Evolutionary conservation across 2,113 vertebrate genomes (phyloP).

Genomic region (Panurus biarmicus): DNA sequence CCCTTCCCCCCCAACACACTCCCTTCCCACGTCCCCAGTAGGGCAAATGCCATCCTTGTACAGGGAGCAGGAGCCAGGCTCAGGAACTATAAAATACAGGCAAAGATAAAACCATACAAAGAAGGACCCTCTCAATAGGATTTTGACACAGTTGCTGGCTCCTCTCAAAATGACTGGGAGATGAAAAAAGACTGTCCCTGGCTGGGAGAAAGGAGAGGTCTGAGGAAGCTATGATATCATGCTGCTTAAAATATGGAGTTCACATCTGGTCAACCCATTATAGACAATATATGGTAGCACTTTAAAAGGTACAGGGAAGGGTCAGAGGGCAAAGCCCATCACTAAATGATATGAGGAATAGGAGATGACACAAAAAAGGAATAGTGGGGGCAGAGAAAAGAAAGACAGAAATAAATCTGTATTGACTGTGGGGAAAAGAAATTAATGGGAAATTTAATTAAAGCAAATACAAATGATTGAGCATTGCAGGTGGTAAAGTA

Average conservation of each 20-base stretch:
- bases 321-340: conserved; percentile 23
- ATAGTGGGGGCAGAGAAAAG: not conserved
- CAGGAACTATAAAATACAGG: not conserved
- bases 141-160: not conserved
- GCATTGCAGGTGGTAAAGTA: not conserved
- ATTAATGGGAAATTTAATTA: conserved; percentile 61
- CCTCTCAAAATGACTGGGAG: not conserved
- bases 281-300: conserved; percentile 43
- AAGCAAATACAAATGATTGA: conserved; percentile 2
- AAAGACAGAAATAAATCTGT: not conserved
- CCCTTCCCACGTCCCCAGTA: fast-evolving
- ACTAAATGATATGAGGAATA: conserved; percentile 22
- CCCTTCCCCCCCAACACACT: no score
- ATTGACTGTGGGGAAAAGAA: conserved; percentile 14
- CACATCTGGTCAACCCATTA: conserved; percentile 57
- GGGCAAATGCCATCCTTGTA: not conserved
- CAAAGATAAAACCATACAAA: not conserved
- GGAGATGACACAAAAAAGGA: not conserved
- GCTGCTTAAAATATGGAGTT: conserved; percentile 45
- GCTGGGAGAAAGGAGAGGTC: conserved; percentile 9
- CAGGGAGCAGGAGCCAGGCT: not conserved
- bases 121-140: not conserved
- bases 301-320: conserved; percentile 48
- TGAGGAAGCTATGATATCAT: conserved; percentile 57
- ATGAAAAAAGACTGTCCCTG: not conserved